phyloP scores from a whole-genome alignment of 1,140 invertebrate genomes.

The Caenorhabditis brenneri region DNA sequence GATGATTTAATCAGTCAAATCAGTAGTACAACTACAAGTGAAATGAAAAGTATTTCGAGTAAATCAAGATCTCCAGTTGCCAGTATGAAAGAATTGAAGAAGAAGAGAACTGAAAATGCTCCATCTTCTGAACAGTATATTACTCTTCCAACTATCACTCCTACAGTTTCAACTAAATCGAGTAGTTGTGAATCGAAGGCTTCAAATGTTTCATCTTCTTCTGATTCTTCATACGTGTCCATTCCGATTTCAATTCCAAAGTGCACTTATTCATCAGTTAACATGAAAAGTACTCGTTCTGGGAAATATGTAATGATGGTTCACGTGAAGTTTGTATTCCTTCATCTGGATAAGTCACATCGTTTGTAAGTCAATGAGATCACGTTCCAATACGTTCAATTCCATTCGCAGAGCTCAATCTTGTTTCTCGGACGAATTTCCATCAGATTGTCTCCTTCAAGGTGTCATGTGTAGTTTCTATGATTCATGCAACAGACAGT shows the following conservation, averaged over 20 bases:
- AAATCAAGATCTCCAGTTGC: background rate
- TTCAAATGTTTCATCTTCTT: background rate
- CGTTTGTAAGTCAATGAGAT: background rate
- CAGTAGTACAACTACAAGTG: background rate
- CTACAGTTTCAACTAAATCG: background rate
- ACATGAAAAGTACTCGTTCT: background rate
- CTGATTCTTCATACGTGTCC: background rate
- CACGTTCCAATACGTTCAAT: no score
- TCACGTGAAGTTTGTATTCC: background rate
- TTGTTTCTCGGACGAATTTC: background rate
- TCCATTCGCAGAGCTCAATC: background rate
- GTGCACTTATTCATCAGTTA: background rate
- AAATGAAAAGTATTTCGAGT: background rate
- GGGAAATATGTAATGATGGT: background rate
- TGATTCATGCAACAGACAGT: background rate
- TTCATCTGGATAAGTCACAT: background rate
- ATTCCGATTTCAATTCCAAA: background rate
- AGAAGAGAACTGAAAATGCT: background rate
- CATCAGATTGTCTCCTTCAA: background rate
- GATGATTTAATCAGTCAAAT: background rate
- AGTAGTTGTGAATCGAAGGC: background rate
- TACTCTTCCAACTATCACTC: background rate
- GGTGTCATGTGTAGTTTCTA: background rate
- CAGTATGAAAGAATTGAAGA: background rate
- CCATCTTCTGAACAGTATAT: background rate